Percentiles rank a stretch among this genome's conserved stretches.
These are phyloP conservation scores for Monodelphis domestica DNA, from an alignment of 2,797 vertebrate species.

Conservation along the genomic window DNA sequence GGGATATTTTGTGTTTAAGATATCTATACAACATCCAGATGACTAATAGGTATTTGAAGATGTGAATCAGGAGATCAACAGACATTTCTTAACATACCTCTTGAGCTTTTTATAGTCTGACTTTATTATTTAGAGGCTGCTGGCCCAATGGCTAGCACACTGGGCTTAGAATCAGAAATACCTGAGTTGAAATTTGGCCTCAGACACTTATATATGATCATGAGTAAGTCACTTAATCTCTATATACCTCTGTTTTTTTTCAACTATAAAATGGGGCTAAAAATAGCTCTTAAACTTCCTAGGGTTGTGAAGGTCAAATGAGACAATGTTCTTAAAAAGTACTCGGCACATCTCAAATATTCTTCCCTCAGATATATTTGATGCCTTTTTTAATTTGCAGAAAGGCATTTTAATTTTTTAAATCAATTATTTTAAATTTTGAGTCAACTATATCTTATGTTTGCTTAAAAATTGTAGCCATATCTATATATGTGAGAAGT, in stretches of 20 bases:
- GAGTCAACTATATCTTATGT: not conserved
- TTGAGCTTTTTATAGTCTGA: not conserved
- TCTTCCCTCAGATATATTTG: not conserved
- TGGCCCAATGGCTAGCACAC: not conserved
- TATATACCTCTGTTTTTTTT: not conserved
- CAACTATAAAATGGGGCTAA: no score
- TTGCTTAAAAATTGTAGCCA: not conserved
- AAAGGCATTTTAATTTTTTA: not conserved
- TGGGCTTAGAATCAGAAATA: not conserved
- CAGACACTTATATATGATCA: not conserved
- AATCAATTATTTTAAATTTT: not conserved
- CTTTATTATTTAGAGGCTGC: not conserved
- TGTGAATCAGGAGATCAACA: not conserved
- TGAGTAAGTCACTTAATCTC: not conserved
- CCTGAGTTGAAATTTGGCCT: not conserved
- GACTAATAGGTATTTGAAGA: not conserved
- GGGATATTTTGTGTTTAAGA: not conserved
- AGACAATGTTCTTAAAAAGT: not conserved
- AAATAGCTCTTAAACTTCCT: not conserved
- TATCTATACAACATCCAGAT: no score
- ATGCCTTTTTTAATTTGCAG: not conserved
- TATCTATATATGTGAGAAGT: not conserved
- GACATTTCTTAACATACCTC: not conserved
- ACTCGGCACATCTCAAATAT: not conserved
- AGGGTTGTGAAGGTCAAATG: not conserved